Percentiles rank a stretch among this genome's conserved stretches.
phyloP scores from a whole-genome alignment of 2,797 vertebrate genomes.

The Lemur catta region DNA sequence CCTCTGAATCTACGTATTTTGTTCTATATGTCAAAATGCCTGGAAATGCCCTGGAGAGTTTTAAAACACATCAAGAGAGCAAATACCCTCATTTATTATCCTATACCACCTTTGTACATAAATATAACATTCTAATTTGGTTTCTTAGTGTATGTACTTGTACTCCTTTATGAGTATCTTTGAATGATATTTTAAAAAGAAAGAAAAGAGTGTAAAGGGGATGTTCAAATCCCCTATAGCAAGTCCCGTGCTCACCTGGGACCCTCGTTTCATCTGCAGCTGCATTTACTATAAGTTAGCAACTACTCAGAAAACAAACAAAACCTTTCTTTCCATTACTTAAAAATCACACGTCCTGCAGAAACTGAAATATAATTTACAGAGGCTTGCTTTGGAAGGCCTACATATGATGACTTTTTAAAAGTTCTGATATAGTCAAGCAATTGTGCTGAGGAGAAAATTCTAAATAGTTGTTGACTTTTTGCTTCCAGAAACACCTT shows the following conservation, averaged over 20 bases:
- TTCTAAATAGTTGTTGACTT: slow-evolving; percentile 13
- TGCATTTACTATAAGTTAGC: neutral
- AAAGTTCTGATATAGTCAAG: neutral
- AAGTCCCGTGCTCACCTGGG: neutral
- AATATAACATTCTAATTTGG: neutral
- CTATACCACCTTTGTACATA: neutral
- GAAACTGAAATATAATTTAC: neutral
- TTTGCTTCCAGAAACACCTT: neutral
- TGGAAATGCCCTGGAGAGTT: neutral
- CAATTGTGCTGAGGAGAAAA: neutral
- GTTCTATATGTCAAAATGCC: neutral
- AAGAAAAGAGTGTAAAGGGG: neutral
- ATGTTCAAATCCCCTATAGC: neutral
- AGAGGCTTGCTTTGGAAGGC: neutral
- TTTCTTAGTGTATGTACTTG: neutral
- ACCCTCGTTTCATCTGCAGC: neutral
- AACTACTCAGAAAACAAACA: slow-evolving; percentile 32
- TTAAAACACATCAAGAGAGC: neutral
- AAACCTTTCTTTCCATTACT: neutral
- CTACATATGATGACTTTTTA: neutral
- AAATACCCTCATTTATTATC: neutral
- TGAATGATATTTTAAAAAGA: neutral
- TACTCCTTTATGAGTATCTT: neutral
- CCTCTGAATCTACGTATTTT: neutral
- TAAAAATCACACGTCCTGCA: neutral